Base-by-base conservation (phyloP, 2,113 vertebrate genomes). In the Platysternon megacephalum region DNA sequence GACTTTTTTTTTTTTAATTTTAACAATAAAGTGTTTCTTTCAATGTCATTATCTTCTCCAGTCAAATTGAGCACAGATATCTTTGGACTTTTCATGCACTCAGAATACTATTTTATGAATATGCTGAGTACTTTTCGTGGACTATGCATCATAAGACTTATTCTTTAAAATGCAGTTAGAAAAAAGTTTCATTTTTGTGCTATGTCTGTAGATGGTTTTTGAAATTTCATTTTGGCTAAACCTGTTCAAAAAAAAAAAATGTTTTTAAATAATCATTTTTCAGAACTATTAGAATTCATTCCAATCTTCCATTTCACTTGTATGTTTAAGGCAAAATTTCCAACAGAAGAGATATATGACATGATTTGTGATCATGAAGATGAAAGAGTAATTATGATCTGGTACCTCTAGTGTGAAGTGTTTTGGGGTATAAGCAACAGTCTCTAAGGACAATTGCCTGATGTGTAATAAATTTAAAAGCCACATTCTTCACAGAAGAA, bases 401-500 rank as follows among this genome's bases (percentile, higher is more conserved):
- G 53, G 0, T 58, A 56, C 65, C 94, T 85, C 19, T 61, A 88
- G n/a, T 16, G 21, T 74, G 68, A 42, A 74, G 35, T 42, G 19
- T 74, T 79, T 61, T 8, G 90, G 82, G 19, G 92, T 92, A 86
- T 21, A n/a, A 74, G 4, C 26, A 65, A 85, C 56, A 4, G 58
- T 29, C 11, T 61, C 1, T 79, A 74, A 2, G 44, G 78, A 78
- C n/a, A 74, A 42, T 10, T 4, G 3, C 9, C 26, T 6, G 44
- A 79, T 24, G 32, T 9, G 11, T 2, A 79, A 91, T 91, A n/a
- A 82, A 82, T 10, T 89, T 29, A 52, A 96, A 88, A 93, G 10
- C 2, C 2, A 1, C 26, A 5, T 49, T 32, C 74, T 17, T n/a
- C 12, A 16, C 2, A 11, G 1, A 9, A 5, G n/a, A 16, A 49